Base-by-base conservation (phyloP, 2,888 invertebrate species). In the Gastrophysa polygoni region DNA sequence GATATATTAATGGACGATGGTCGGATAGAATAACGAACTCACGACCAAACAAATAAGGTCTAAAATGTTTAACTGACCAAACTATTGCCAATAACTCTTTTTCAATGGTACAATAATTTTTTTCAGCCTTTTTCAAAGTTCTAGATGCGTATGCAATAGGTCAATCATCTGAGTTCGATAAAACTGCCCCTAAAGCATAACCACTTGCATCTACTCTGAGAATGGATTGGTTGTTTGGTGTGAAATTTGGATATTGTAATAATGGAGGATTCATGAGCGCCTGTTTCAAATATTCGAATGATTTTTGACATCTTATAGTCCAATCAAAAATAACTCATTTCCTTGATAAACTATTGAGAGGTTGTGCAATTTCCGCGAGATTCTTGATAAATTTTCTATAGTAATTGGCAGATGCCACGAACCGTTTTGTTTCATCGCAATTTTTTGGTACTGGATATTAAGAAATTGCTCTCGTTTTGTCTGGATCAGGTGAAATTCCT, bases 71-170 rank as follows among this genome's bases (percentile, higher is more conserved):
- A 3, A 62, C 51, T 8, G 50, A 14, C 38, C 14, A 38, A n/a
- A 38, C 38, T 7, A 32, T 32, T 32, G 32, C 3, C 11, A 14
- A 38, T n/a, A 38, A 38, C 5, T 14, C n/a, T 38, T 38, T 14
- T 6, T 38, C 38, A 14, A 38, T 38, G 14, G 38, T 38, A 3
- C 38, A n/a, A 38, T 38, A 38, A 5, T n/a, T 10, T 6, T 38
- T 38, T 5, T 38, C 61, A 14, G 57, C 60, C 43, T 63, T 66
- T 48, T 57, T 68, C 32, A 68, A 63, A 29, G 52, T 28, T 52
- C 57, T 61, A 43, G 57, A 57, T 18, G 63, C 68, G 29, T 64
- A 64, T 20, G 61, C 62, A 21, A 67, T 51, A 1, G 61, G 67
- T 59, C n/a, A 46, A 28, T 49, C 59, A 44, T 60, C 47, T 28